A percentile compares a stretch with the other conserved stretches of the same genome.
Conservation (phyloP, 2,888 invertebrate species). For the Polymixis flavicincta region DNA sequence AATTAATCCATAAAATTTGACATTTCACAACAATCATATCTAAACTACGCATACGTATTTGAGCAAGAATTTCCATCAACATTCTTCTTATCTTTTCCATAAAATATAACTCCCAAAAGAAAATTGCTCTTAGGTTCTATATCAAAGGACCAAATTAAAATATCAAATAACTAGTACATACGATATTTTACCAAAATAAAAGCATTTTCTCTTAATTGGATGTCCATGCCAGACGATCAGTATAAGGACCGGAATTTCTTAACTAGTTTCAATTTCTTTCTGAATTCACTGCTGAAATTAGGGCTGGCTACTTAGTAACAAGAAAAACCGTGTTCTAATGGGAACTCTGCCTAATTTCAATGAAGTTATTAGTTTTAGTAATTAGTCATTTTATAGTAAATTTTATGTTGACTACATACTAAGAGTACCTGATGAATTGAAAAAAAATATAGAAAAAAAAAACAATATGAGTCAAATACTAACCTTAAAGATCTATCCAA, state of each 20-base stretch:
- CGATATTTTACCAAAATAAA: constrained; percentile 33
- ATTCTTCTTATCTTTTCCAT: background rate
- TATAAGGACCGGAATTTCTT: constrained; percentile 33
- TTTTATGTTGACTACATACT: background rate
- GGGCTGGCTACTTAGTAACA: constrained; percentile 30
- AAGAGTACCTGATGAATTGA: background rate
- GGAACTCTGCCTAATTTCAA: background rate
- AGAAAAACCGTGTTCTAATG: background rate
- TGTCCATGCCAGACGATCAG: constrained; percentile 41
- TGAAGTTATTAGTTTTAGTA: background rate
- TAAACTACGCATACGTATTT: background rate
- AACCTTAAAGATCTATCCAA: background rate
- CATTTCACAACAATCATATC: too few species aligned
- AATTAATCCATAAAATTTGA: too few species aligned
- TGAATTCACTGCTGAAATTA: constrained; percentile 18
- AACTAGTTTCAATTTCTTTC: constrained; percentile 46
- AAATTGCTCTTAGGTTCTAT: constrained; percentile 8
- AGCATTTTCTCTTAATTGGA: constrained; percentile 40
- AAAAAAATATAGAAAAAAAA: too few species aligned
- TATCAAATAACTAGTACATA: constrained; percentile 16
- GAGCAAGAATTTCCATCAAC: background rate
- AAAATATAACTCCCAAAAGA: background rate
- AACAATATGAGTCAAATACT: background rate
- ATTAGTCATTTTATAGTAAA: background rate
- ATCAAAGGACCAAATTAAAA: constrained; percentile 41